Conservation (phyloP, 2,113 vertebrate genomes). For the Oryzias curvinotus region DNA sequence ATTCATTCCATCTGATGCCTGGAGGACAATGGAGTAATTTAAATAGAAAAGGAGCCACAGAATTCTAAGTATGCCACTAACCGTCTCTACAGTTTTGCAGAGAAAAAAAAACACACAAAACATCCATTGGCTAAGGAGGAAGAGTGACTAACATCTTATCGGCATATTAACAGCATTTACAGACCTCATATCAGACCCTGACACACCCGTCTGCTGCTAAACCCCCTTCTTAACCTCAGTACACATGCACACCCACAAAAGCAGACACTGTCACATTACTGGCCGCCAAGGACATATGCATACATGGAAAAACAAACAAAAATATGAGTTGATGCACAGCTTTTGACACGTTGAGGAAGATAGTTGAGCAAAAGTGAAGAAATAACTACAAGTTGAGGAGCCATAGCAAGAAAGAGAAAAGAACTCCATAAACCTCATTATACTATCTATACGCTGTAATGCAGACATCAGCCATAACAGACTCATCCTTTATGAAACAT, state of each 20-base stretch:
- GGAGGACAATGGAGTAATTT: background rate
- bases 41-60: too few species aligned
- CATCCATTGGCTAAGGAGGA: constrained; percentile 30
- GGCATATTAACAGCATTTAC: constrained; percentile 19
- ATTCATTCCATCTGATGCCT: background rate
- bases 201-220: constrained; percentile 11
- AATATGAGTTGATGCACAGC: background rate
- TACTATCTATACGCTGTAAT: too few species aligned
- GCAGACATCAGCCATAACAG: too few species aligned
- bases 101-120: constrained; percentile 24
- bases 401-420: too few species aligned
- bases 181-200: constrained; percentile 39
- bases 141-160: constrained; percentile 32
- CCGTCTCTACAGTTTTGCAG: background rate
- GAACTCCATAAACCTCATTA: too few species aligned
- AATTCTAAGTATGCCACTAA: too few species aligned
- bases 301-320: constrained; percentile 5
- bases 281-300: constrained; percentile 6
- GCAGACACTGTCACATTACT: background rate
- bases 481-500: too few species aligned
- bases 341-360: background rate
- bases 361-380: too few species aligned
- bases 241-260: background rate
- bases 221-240: background rate
- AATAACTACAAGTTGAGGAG: too few species aligned